Conservation (phyloP, 1,140 invertebrate species). For the Diabrotica virgifera region DNA sequence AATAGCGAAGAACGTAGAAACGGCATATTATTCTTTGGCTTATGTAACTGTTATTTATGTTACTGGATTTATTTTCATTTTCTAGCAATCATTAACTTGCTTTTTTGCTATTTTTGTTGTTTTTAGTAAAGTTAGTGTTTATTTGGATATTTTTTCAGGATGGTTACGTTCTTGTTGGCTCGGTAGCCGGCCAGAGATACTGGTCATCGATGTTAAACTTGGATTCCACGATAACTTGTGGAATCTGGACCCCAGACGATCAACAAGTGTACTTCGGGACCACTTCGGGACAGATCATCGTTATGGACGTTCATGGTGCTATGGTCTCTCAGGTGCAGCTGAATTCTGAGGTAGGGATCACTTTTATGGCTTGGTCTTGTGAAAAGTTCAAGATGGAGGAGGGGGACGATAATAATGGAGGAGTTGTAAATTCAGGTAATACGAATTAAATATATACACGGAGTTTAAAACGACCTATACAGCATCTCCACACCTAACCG, state of each 20-base stretch:
- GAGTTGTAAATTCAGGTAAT: slow-evolving; percentile 44
- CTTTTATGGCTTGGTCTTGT: slow-evolving; percentile 92
- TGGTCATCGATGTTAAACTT: slow-evolving; percentile 97
- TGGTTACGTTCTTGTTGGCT: slow-evolving; percentile 94
- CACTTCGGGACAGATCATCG: slow-evolving; percentile 87
- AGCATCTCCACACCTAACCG: no score
- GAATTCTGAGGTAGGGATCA: slow-evolving; percentile 75
- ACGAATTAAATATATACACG: no score
- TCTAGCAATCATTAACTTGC: no score
- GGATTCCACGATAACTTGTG: slow-evolving; percentile 90
- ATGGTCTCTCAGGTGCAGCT: slow-evolving; percentile 91
- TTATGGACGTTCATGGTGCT: slow-evolving; percentile 93
- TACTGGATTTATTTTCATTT: no score
- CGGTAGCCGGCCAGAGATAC: slow-evolving; percentile 93
- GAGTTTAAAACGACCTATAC: no score
- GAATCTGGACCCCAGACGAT: slow-evolving; percentile 97
- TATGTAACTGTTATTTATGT: no score
- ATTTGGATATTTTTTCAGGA: slow-evolving; percentile 56
- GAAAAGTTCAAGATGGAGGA: slow-evolving; percentile 99
- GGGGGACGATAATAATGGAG: slow-evolving; percentile 67
- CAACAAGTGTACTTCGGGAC: slow-evolving; percentile 96
- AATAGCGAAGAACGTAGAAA: no score
- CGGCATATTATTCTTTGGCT: no score
- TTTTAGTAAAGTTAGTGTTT: not conserved
- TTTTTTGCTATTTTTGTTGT: no score